Base-by-base conservation (phyloP, 1,140 invertebrate genomes). In the roundworm (Caenorhabditis elegans) region DNA sequence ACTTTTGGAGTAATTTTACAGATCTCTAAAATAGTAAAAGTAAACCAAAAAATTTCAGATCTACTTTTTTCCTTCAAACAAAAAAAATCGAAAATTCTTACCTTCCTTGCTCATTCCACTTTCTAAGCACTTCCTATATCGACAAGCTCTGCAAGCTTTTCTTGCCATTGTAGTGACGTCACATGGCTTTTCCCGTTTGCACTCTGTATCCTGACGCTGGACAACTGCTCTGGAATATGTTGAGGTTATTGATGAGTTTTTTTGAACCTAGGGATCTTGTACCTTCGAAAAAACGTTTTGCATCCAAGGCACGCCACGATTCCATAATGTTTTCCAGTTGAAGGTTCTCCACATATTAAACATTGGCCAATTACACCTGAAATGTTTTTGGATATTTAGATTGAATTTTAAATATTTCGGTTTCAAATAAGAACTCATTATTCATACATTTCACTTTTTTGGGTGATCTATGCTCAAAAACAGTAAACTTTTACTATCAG, bases 231-330 rank as follows among this genome's bases (percentile, higher is more conserved):
- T 83, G n/a, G 2, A 49, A 53, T 0, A 31, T 47, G n/a, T n/a
- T n/a, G 34, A 13, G 15, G 15, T 82, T 80, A 43, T 11, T n/a
- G 83, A 22, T 46, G 17, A 82, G n/a, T 53, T n/a, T 17, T 80
- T 22, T 77, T 43, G n/a, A n/a, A n/a, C n/a, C n/a, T n/a, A n/a
- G n/a, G n/a, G n/a, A n/a, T n/a, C n/a, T n/a, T n/a, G n/a, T n/a
- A 84, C 83, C 83, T 51, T 24, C 83, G 39, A 53, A 85, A 85
- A 79, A 85, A 85, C 6, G 83, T 90, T 86, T 91, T 91, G 82
- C 90, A 91, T n/a, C 91, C 91, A 82, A 91, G 90, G 84, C 91
- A 91, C 2, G 91, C 90, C 43, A 91, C 86, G 2, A 91, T 90
- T 15, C 91, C 91, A 85, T 91, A 91, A 76, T 91, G 91, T 22